These are phyloP conservation scores for Tipula vernalis DNA, from an alignment of 2,888 invertebrate genomes.

Conservation along the genomic window DNA sequence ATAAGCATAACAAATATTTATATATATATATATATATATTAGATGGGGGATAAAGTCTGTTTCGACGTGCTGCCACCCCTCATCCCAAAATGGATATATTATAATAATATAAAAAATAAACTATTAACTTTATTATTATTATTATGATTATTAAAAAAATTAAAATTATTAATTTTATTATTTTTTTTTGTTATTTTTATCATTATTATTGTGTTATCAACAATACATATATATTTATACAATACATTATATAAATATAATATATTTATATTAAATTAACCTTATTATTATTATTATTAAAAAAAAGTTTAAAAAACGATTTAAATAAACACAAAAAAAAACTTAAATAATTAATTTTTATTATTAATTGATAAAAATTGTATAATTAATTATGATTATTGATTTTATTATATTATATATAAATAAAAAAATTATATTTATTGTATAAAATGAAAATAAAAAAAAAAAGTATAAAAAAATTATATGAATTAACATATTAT, in stretches of 20 bases:
- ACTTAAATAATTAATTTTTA: background rate
- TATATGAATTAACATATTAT: background rate
- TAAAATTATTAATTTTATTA: background rate
- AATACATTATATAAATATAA: background rate
- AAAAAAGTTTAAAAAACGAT: background rate
- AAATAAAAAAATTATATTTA: conserved; percentile 9
- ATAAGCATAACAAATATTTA: background rate
- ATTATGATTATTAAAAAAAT: background rate
- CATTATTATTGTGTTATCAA: background rate
- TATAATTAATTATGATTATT: background rate
- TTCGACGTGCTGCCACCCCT: background rate
- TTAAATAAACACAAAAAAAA: background rate
- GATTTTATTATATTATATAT: conserved; percentile 9
- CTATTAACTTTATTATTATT: background rate
- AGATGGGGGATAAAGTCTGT: background rate
- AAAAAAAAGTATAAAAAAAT: background rate
- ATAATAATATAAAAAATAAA: background rate
- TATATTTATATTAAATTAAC: conserved; percentile 4
- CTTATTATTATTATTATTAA: background rate
- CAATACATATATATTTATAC: background rate
- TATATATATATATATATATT: background rate
- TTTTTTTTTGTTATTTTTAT: background rate
- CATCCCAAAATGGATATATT: background rate
- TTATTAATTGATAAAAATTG: background rate
- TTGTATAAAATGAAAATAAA: conserved; percentile 7